phyloP scores from a whole-genome alignment of 2,888 invertebrate genomes.

The Leucania comma region DNA sequence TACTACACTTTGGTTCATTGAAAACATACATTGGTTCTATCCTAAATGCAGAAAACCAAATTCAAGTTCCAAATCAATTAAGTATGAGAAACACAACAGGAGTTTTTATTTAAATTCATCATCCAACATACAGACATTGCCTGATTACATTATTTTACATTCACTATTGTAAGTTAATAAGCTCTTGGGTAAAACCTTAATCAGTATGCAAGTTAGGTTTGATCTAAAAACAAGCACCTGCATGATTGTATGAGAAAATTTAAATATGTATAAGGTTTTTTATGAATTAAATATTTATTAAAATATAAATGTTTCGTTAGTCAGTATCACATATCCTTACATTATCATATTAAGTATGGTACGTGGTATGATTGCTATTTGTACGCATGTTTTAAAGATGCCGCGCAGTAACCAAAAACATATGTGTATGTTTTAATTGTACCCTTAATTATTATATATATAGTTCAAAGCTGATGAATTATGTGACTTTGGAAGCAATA shows the following conservation, averaged over 20 bases:
- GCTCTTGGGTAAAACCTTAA: conserved; percentile 23
- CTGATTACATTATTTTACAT: conserved; percentile 34
- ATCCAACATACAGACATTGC: conserved; percentile 13
- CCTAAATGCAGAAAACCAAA: conserved; percentile 1
- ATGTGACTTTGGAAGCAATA: too few species aligned
- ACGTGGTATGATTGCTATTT: not conserved
- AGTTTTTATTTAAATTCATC: conserved; percentile 25
- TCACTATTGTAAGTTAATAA: conserved; percentile 47
- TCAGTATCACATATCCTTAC: not conserved
- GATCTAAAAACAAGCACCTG: conserved; percentile 43
- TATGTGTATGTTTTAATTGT: not conserved
- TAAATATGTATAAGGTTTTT: not conserved
- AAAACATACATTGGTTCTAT: not conserved
- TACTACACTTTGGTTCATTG: conserved; percentile 9
- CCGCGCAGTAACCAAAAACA: too few species aligned
- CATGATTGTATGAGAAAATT: conserved; percentile 8
- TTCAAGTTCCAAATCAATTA: conserved; percentile 3
- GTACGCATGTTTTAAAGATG: not conserved
- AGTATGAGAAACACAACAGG: not conserved
- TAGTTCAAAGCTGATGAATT: too few species aligned
- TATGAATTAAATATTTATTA: not conserved
- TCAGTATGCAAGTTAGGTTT: conserved; percentile 29
- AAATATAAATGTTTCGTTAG: not conserved
- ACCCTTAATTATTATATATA: not conserved
- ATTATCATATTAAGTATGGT: not conserved